phyloP scores from a whole-genome alignment of 1,140 invertebrate genomes.

The Pseudomyrmex concolor region DNA sequence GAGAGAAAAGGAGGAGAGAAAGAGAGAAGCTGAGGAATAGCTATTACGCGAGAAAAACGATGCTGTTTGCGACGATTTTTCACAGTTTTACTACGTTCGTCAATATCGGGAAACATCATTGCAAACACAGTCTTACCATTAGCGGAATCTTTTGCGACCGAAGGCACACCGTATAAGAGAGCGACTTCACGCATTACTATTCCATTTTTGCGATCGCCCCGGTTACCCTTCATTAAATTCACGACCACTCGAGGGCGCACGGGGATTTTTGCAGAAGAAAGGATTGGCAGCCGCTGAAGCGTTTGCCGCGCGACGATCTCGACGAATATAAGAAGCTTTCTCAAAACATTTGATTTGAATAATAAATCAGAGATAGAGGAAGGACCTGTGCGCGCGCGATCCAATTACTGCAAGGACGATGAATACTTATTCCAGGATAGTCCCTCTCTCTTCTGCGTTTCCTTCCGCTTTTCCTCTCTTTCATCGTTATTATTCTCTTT shows the following conservation, averaged over 20 bases:
- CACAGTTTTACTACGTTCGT: background rate
- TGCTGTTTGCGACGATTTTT: background rate
- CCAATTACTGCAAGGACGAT: constrained; percentile 78
- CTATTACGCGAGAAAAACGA: constrained; percentile 4
- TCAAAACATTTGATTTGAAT: constrained; percentile 81
- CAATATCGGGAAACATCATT: background rate
- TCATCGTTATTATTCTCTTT: constrained; percentile 62
- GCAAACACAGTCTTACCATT: constrained; percentile 18
- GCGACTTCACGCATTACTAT: constrained; percentile 36
- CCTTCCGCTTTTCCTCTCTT: constrained; percentile 46
- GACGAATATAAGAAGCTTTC: constrained; percentile 69
- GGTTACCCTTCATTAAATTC: constrained; percentile 63
- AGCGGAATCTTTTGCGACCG: constrained; percentile 23
- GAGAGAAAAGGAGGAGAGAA: no score
- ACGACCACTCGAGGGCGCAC: constrained; percentile 28
- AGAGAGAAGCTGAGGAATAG: background rate
- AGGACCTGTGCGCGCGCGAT: constrained; percentile 67
- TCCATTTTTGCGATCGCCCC: constrained; percentile 60
- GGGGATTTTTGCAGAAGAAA: constrained; percentile 40
- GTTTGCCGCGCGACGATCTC: constrained; percentile 32
- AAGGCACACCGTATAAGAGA: background rate
- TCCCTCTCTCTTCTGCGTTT: constrained; percentile 8
- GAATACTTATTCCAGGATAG: constrained; percentile 77
- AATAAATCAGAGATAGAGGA: constrained; percentile 77
- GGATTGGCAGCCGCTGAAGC: constrained; percentile 68